These are phyloP conservation scores for Eristalis intricaria DNA, from an alignment of 2,888 invertebrate genomes.

Conservation along the genomic window DNA sequence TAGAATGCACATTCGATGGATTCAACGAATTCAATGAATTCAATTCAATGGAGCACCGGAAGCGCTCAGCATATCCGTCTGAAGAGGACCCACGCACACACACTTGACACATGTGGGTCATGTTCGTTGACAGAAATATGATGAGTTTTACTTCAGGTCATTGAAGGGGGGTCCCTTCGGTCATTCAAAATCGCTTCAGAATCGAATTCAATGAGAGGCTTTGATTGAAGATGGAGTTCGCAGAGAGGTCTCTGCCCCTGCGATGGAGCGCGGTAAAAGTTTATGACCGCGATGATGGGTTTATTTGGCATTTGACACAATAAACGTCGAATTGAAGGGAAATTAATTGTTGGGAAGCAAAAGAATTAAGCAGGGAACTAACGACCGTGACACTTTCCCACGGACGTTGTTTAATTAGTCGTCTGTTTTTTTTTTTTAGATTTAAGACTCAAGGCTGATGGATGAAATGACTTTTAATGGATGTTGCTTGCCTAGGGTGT, in stretches of 20 bases:
- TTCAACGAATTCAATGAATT: not conserved
- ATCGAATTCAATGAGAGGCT: not conserved
- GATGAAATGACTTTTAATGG: not conserved
- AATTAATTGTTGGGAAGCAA: conserved; percentile 14
- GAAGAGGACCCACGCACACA: not conserved
- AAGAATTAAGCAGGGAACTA: conserved; percentile 6
- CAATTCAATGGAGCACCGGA: not conserved
- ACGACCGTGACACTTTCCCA: conserved; percentile 6
- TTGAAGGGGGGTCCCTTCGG: not conserved
- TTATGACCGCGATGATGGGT: conserved; percentile 1
- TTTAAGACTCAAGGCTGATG: not conserved
- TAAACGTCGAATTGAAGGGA: conserved; percentile 22
- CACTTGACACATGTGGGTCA: not conserved
- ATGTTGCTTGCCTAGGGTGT: not conserved
- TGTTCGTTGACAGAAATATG: not conserved
- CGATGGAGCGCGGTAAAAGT: not conserved
- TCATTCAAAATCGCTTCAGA: not conserved
- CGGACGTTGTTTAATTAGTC: not conserved
- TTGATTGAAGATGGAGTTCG: not conserved
- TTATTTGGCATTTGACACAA: conserved; percentile 14
- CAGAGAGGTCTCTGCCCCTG: not conserved
- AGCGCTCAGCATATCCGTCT: not conserved
- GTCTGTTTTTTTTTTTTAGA: not conserved
- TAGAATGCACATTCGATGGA: not conserved
- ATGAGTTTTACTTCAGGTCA: not conserved